Evolutionary conservation across 2,888 invertebrate species (phyloP), one percentile per base, ranked within the genome.

Genomic region (Drosophila parthenogenetica): DNA sequence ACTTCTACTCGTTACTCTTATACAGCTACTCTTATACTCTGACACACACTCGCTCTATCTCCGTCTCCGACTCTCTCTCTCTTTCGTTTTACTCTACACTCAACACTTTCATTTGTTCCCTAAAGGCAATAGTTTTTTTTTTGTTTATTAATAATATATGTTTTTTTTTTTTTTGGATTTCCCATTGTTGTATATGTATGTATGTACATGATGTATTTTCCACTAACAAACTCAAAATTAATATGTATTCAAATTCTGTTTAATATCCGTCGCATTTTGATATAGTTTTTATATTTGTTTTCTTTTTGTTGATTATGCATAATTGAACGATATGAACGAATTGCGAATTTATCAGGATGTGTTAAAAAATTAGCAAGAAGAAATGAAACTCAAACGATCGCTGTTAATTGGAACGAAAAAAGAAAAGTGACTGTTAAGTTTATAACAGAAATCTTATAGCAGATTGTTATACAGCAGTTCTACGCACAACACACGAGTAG

Each of bases 81-180:
- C 32, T 25, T 40, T 59, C 35, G 14, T 25, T 58, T 22, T 16
- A 5, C 48, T 72, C 69, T 46, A 58, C 69, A 59, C 46, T 72
- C 69, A 49, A 58, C 69, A 59, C 46, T 63, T 67, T 67, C 50
- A 55, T 81, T 83, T 83, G 82, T 69, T 83, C 87, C 82, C 87
- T 86, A 83, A 83, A 88, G 82, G 89, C 82, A 79, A 69, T 75
- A 39, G 55, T 65, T 61, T 43, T 50, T 7, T 10, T 53, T 60
- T 58, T n/a, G n/a, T n/a, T 53, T 29, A 39, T 53, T 67, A 22
- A 40, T 59, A 10, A 19, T 63, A 17, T 65, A 16, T 65, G 17
- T 66, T n/a, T 50, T 8, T 43, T 22, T 64, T 16, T 64, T 53
- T 48, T 48, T 48, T 35, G 48, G 65, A 48, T 37, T 42, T 14